phyloP scores from a whole-genome alignment of 2,797 vertebrate species.

The Pangasius macronema region DNA sequence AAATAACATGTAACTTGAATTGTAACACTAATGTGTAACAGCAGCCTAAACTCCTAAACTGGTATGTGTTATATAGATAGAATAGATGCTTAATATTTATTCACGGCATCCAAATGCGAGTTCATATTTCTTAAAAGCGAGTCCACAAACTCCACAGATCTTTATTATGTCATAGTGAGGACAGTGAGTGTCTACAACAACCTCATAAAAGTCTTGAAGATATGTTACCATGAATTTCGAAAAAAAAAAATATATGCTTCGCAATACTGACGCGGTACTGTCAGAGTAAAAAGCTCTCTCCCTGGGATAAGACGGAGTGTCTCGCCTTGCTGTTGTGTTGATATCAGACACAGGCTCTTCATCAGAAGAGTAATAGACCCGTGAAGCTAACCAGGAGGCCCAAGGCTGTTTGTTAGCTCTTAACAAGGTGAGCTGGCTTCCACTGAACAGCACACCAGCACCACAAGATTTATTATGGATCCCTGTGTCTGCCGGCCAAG shows the following conservation, averaged over 20 bases:
- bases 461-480: conserved; percentile 57
- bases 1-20: background rate
- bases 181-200: conserved; percentile 1
- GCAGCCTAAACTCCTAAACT: too few relatives aligned
- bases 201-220: conserved; percentile 27
- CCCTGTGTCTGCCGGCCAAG: conserved; percentile 51
- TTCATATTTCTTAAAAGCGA: conserved; percentile 5
- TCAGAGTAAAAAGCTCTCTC: conserved; percentile 42
- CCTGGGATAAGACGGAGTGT: conserved; percentile 52
- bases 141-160: background rate
- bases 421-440: conserved; percentile 62
- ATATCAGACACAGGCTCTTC: conserved; percentile 59
- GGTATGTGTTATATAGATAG: too few relatives aligned
- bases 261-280: conserved; percentile 20
- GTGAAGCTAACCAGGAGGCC: conserved; percentile 61
- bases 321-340: conserved; percentile 55
- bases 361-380: conserved; percentile 63
- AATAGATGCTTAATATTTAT: background rate
- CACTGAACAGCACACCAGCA: conserved; percentile 54
- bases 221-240: conserved; percentile 17
- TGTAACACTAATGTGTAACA: background rate
- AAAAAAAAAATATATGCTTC: background rate
- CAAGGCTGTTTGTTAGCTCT: conserved; percentile 63
- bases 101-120: background rate
- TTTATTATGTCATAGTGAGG: background rate